Percentiles rank a stretch among this genome's conserved stretches.
These are phyloP conservation scores for Rhagologus leucostigma DNA, from an alignment of 2,113 vertebrate species.

Conservation along the genomic window DNA sequence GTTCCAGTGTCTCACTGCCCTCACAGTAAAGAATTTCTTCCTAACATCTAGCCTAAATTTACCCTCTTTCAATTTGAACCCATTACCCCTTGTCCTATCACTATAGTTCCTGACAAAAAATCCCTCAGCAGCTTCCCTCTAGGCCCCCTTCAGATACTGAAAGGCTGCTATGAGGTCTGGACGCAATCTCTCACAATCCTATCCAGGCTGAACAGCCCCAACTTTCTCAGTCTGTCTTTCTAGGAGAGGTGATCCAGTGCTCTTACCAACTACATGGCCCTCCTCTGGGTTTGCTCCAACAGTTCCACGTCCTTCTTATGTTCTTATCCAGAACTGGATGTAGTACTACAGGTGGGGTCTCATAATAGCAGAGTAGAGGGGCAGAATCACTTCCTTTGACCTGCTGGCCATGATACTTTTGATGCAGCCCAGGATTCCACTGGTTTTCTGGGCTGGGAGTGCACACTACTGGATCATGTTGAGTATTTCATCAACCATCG, in stretches of 20 bases:
- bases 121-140: neutral
- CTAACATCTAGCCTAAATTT: neutral
- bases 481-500: neutral
- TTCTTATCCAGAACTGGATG: neutral
- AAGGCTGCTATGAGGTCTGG: neutral
- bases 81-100: neutral
- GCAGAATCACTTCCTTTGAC: neutral
- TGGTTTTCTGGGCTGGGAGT: neutral
- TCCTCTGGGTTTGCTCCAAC: neutral
- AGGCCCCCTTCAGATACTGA: neutral
- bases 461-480: neutral
- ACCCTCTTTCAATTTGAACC: neutral
- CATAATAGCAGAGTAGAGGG: neutral
- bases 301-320: neutral
- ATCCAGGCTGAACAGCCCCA: neutral
- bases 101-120: neutral
- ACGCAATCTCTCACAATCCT: neutral
- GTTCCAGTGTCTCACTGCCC: neutral
- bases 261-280: neutral
- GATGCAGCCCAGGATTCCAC: neutral
- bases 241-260: neutral
- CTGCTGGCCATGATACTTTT: neutral
- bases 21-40: neutral
- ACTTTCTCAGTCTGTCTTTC: neutral
- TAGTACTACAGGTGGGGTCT: neutral